Evolutionary conservation across 2,113 vertebrate species (phyloP).

Genomic region (Thamnophis sirtalis): DNA sequence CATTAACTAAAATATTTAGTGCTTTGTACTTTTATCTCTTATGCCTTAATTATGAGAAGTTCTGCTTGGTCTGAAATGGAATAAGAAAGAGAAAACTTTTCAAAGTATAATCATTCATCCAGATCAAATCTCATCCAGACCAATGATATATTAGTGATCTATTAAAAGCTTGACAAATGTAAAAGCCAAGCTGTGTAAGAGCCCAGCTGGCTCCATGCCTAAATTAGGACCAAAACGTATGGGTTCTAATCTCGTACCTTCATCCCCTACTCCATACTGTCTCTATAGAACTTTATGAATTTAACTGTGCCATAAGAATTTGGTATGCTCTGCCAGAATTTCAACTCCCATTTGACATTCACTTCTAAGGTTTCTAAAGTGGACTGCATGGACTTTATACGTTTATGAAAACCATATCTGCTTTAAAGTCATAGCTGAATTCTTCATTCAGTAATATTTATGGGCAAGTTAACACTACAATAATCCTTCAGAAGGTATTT

Average conservation of each 20-base stretch:
- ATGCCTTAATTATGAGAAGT: not conserved
- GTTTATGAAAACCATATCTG: not conserved
- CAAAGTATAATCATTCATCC: not conserved
- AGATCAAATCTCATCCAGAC: constrained; percentile 5
- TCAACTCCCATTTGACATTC: not conserved
- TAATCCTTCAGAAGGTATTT: not conserved
- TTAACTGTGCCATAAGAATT: not conserved
- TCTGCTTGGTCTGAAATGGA: not conserved
- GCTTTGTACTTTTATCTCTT: not conserved
- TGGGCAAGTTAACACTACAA: not conserved
- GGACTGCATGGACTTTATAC: not conserved
- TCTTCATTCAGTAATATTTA: not conserved
- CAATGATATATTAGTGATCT: not conserved
- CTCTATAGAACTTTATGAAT: not conserved
- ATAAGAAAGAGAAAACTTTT: constrained; percentile 8
- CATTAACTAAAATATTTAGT: constrained; percentile 10
- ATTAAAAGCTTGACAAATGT: not conserved
- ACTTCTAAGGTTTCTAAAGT: not conserved
- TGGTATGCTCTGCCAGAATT: not conserved
- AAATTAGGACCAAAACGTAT: not conserved
- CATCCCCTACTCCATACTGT: not conserved
- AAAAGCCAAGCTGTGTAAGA: not conserved
- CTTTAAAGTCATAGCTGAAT: not conserved
- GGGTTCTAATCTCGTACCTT: not conserved
- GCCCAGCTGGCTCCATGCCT: not conserved